Percentiles rank a stretch among this genome's conserved stretches.
Evolutionary conservation across 2,888 invertebrate genomes (phyloP).

Genomic region (Morpho achilles): DNA sequence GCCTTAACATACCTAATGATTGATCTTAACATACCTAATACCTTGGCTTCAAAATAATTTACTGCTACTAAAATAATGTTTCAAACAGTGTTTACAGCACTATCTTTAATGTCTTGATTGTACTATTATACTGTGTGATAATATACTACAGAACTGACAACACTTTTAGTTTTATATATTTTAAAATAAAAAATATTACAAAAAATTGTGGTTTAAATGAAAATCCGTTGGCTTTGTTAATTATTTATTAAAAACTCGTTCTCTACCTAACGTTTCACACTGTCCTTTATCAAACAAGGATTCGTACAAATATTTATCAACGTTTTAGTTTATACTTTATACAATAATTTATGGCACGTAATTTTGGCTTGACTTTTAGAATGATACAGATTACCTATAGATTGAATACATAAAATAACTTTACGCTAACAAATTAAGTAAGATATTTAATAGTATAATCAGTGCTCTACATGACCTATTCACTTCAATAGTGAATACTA

Average conservation of each 20-base stretch:
- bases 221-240: conserved; percentile 11
- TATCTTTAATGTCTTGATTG: too few relatives aligned
- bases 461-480: too few relatives aligned
- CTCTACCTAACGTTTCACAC: conserved; percentile 45
- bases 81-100: too few relatives aligned
- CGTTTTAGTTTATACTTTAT: conserved; percentile 12
- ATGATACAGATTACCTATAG: conserved; percentile 2
- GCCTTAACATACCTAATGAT: too few relatives aligned
- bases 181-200: neutral
- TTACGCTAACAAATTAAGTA: neutral
- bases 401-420: neutral
- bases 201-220: conserved; percentile 1
- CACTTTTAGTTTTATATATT: too few relatives aligned
- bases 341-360: conserved; percentile 16
- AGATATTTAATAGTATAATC: neutral
- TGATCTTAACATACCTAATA: too few relatives aligned
- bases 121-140: too few relatives aligned
- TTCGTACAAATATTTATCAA: conserved; percentile 19
- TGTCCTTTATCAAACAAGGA: conserved; percentile 38
- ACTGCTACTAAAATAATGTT: too few relatives aligned
- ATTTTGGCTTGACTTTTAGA: conserved; percentile 16
- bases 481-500: too few relatives aligned
- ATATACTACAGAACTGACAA: too few relatives aligned
- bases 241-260: conserved; percentile 61
- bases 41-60: too few relatives aligned